phyloP scores from a whole-genome alignment of 2,113 vertebrate species.

The Zosterops hypoxanthus region DNA sequence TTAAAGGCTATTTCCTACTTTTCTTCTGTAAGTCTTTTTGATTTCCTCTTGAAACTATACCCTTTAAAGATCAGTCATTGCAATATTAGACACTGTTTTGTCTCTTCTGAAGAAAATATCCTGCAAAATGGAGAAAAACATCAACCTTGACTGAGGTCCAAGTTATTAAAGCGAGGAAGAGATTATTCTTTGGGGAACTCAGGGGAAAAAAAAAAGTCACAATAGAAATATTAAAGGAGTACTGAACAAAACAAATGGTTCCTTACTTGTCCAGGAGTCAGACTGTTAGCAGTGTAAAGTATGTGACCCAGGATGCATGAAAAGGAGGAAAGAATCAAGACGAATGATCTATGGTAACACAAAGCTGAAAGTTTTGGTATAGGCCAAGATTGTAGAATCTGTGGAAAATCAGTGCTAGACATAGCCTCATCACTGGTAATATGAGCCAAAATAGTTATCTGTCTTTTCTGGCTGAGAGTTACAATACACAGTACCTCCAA shows the following conservation, averaged over 20 bases:
- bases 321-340: constrained; percentile 58
- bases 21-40: neutral
- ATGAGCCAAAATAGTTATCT: constrained; percentile 85
- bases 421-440: constrained; percentile 80
- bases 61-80: constrained; percentile 42
- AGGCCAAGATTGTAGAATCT: constrained; percentile 79
- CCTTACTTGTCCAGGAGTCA: constrained; percentile 70
- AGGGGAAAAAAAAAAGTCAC: constrained; percentile 67
- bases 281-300: constrained; percentile 69
- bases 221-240: constrained; percentile 73
- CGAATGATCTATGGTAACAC: constrained; percentile 75
- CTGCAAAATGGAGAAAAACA: constrained; percentile 79
- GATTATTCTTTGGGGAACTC: constrained; percentile 75
- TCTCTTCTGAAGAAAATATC: constrained; percentile 82
- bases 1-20: constrained; percentile 21
- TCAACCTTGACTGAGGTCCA: constrained; percentile 84
- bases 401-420: constrained; percentile 83
- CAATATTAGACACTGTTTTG: constrained; percentile 79
- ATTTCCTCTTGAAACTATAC: constrained; percentile 44
- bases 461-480: constrained; percentile 77
- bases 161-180: constrained; percentile 81
- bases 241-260: constrained; percentile 73
- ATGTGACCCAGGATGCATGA: constrained; percentile 74
- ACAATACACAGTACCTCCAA: constrained; percentile 71
- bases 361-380: constrained; percentile 72